phyloP scores from a whole-genome alignment of 1,140 invertebrate genomes.

The Apis florea region DNA sequence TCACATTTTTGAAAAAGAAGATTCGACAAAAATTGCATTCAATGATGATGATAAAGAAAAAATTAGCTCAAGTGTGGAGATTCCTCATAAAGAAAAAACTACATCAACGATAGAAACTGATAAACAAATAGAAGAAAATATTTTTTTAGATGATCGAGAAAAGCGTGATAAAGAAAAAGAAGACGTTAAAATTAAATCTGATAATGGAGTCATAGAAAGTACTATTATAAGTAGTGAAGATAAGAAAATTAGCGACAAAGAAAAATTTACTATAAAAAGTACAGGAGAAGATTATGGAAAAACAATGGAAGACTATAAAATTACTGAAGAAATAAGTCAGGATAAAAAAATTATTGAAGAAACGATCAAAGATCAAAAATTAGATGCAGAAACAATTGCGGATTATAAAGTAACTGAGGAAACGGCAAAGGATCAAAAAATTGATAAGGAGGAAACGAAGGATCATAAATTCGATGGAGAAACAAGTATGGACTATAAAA shows the following conservation, averaged over 20 bases:
- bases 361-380: background rate
- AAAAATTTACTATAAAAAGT: background rate
- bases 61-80: no score
- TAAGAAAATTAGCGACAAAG: background rate
- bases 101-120: background rate
- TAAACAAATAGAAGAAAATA: no score
- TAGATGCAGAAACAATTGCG: background rate
- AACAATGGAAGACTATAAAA: background rate
- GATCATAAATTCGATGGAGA: background rate
- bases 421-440: background rate
- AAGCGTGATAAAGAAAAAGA: background rate
- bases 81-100: background rate
- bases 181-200: background rate
- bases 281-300: background rate
- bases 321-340: background rate
- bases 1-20: background rate
- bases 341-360: background rate
- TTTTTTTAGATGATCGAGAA: background rate
- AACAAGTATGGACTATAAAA: conserved; percentile 6
- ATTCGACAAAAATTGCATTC: background rate
- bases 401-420: background rate
- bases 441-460: conserved; percentile 1
- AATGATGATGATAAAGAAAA: background rate
- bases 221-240: background rate
- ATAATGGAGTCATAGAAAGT: background rate